phyloP scores from a whole-genome alignment of 1,140 invertebrate genomes.

The Bombus cullumanus region DNA sequence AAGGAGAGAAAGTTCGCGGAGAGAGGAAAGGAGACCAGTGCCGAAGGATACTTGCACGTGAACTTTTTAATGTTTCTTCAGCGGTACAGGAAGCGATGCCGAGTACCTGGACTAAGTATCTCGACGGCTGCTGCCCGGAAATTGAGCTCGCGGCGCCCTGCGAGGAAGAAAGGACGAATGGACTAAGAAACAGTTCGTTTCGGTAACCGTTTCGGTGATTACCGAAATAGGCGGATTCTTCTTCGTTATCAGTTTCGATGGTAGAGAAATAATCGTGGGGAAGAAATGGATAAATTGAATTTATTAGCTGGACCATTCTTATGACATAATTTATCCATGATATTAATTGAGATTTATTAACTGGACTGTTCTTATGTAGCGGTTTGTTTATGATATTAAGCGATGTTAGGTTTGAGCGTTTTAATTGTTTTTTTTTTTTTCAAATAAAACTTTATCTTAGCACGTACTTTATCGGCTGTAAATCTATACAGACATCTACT shows the following conservation, averaged over 20 bases:
- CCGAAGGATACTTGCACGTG: slow-evolving; percentile 7
- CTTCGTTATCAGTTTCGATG: not conserved
- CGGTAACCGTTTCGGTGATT: not conserved
- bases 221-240: not conserved
- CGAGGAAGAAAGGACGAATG: not conserved
- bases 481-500: no score
- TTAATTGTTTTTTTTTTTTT: no score
- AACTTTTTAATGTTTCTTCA: slow-evolving; percentile 49
- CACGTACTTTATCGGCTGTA: no score
- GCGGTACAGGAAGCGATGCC: not conserved
- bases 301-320: not conserved
- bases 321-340: not conserved
- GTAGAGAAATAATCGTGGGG: not conserved
- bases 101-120: slow-evolving; percentile 6
- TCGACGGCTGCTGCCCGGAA: slow-evolving; percentile 3
- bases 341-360: not conserved
- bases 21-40: not conserved
- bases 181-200: not conserved
- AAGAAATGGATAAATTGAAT: not conserved
- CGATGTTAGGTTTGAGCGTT: no score
- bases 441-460: no score
- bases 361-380: not conserved
- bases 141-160: slow-evolving; percentile 10
- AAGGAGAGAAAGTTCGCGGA: not conserved
- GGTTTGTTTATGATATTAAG: not conserved